phyloP scores from a whole-genome alignment of 2,797 vertebrate species.

The Coregonus sp. region DNA sequence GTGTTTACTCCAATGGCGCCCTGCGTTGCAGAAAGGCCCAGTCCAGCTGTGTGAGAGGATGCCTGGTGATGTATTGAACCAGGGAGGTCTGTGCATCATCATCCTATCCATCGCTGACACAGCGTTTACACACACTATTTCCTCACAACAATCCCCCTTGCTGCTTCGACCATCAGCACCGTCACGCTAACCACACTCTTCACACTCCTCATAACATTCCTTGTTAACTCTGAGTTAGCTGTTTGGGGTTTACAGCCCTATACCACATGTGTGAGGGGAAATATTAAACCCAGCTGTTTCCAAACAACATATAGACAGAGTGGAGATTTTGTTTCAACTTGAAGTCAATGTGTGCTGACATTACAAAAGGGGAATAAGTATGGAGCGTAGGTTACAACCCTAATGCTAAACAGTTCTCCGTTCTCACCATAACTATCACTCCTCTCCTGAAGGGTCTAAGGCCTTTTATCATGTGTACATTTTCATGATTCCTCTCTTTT shows the following conservation, averaged over 20 bases:
- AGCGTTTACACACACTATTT: constrained; percentile 60
- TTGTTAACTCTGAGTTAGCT: constrained; percentile 36
- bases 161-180: constrained; percentile 41
- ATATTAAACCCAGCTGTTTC: constrained; percentile 53
- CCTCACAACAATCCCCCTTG: constrained; percentile 48
- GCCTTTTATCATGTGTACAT: neutral
- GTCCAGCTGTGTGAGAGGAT: constrained; percentile 57
- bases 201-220: constrained; percentile 22
- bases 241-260: neutral
- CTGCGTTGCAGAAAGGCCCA: constrained; percentile 27
- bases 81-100: constrained; percentile 45
- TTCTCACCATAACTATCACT: constrained; percentile 23
- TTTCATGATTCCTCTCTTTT: neutral
- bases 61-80: constrained; percentile 30
- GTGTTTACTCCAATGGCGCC: constrained; percentile 8
- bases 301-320: constrained; percentile 28
- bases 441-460: neutral
- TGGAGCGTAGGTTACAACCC: constrained; percentile 24
- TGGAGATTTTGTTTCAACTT: constrained; percentile 30
- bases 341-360: constrained; percentile 27
- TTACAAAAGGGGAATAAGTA: constrained; percentile 1
- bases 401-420: constrained; percentile 22
- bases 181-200: constrained; percentile 38
- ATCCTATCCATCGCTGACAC: constrained; percentile 37
- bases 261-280: constrained; percentile 25